Evolutionary conservation across 1,140 invertebrate genomes (phyloP), one percentile per base, ranked within the genome.

Genomic region (Macrosteles quadrilineatus): DNA sequence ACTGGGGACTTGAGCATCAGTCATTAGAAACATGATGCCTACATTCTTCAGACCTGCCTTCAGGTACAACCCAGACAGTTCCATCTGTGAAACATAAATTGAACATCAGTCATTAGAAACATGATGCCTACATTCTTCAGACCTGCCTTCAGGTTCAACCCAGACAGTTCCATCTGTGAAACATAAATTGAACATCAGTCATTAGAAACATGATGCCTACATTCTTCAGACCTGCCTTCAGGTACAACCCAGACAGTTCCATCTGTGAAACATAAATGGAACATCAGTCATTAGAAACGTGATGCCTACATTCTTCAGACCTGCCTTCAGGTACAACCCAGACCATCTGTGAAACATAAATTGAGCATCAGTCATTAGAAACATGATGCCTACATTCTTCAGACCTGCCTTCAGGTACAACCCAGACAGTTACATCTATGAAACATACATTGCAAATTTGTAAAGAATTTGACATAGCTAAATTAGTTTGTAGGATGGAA

Each of bases 221-320:
- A 82, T 96, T 97, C 79, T 98, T 98, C 14, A 97, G 78, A 1
- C 96, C 96, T 12, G 95, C 88, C 82, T 97, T 98, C 40, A 93
- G 80, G 78, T 97, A 98, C 0, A 98, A 81, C 11, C 86, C 87
- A 1, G 91, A 89, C 25, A 98, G 80, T 82, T 98, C 96, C 69
- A 87, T 84, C 87, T 90, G 72, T 70, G 82, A 81, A 64, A 70
- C n/a, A 57, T 14, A 70, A 14, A 14, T 64, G 98, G 96, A 11
- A 95, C 95, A 83, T 98, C 97, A 0, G 95, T 98, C 92, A 98
- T 96, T 3, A 98, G 80, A 78, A 98, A 98, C 85, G 98, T 93
- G 21, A 91, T 94, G 19, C 95, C 95, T 19, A 98, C 86, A 82
- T 96, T 97, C 79, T 98, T 98, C 14, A 97, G 78, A 1, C 96